Conservation (phyloP, 2,888 invertebrate species). For the Pyrgus malvae region DNA sequence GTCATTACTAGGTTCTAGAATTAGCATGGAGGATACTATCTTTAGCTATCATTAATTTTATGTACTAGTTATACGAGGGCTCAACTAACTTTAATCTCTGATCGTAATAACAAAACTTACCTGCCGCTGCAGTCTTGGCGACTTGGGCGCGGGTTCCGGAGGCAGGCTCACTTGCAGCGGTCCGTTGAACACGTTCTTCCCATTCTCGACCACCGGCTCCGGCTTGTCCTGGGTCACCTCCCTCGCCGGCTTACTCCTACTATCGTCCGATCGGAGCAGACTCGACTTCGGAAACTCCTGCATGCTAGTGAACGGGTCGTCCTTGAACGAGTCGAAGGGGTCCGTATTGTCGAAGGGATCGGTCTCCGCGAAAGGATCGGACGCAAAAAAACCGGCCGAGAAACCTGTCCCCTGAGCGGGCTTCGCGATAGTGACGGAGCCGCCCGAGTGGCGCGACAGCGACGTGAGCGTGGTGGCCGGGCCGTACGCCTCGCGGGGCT, state of each 20-base stretch:
- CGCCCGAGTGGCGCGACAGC: conserved; percentile 72
- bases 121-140: conserved; percentile 70
- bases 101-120: conserved; percentile 19
- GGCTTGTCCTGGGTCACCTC: conserved; percentile 44
- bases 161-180: conserved; percentile 86
- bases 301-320: conserved; percentile 83
- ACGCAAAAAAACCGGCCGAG: conserved; percentile 64
- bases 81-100: background rate
- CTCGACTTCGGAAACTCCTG: conserved; percentile 63
- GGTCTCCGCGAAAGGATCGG: conserved; percentile 85
- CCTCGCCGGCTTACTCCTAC: conserved; percentile 48
- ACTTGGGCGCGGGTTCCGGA: conserved; percentile 80
- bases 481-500: conserved; percentile 58
- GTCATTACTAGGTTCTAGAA: background rate
- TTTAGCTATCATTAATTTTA: background rate
- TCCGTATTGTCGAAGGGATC: conserved; percentile 89
- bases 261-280: conserved; percentile 50
- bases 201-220: conserved; percentile 45
- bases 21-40: background rate
- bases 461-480: conserved; percentile 75
- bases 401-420: conserved; percentile 46
- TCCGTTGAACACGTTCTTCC: conserved; percentile 81
- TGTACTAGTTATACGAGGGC: background rate
- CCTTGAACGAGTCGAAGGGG: conserved; percentile 83
- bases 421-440: conserved; percentile 70